Conservation (phyloP, 2,113 vertebrate species). For the Archocentrus centrarchus region DNA sequence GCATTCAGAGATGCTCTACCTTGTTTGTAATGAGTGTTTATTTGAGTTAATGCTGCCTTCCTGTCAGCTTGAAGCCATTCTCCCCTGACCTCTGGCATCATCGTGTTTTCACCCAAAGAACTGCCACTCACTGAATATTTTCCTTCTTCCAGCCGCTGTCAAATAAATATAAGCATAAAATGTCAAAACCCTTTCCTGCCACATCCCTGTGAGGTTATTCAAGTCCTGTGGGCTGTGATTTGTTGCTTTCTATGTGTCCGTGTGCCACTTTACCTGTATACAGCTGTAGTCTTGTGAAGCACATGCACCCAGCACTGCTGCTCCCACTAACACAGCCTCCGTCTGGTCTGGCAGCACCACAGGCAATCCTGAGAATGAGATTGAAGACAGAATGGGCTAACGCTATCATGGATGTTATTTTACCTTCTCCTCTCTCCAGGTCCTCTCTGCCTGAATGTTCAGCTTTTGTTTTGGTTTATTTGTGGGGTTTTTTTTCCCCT, state of each 20-base stretch:
- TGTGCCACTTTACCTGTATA: constrained; percentile 85
- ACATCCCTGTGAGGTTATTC: not conserved
- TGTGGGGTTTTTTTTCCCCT: not conserved
- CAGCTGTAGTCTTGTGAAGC: constrained; percentile 89
- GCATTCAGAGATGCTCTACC: not conserved
- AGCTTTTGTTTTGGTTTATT: no score
- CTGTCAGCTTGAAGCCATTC: no score
- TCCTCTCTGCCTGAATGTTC: not conserved
- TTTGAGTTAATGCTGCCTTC: no score
- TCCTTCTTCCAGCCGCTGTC: no score
- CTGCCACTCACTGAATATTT: no score
- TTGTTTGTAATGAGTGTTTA: accelerated
- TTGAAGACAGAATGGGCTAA: not conserved
- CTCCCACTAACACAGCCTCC: constrained; percentile 93
- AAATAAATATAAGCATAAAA: accelerated
- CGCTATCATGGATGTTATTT: not conserved
- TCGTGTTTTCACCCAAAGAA: no score
- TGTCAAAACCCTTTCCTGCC: not conserved
- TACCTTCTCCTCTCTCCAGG: not conserved
- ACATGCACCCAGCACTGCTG: constrained; percentile 92
- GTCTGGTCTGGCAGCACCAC: constrained; percentile 90
- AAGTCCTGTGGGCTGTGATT: not conserved
- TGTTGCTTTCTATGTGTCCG: not conserved
- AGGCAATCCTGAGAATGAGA: constrained; percentile 83
- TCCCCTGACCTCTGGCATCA: no score